Base-by-base conservation (phyloP, 2,797 vertebrate genomes). In the Strix occidentalis region DNA sequence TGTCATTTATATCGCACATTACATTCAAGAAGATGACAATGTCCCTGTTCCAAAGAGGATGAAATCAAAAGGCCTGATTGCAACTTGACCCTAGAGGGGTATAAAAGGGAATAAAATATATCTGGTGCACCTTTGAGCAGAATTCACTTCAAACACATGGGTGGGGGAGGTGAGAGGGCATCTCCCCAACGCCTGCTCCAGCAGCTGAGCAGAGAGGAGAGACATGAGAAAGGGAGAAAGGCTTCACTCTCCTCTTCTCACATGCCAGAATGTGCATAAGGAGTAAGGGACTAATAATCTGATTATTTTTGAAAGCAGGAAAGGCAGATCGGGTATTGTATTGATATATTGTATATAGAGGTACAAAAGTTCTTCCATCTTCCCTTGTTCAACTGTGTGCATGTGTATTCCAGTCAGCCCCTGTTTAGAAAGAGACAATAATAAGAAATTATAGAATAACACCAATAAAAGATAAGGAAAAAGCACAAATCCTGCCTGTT, bases 31-130 rank as follows among this genome's bases (percentile, higher is more conserved):
- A 89, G 71, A 94, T 9, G 83, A 87, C 84, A 91, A 87, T 71
- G 87, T 81, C 64, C 28, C 45, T 72, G 41, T 91, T 91, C 92
- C 92, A 92, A 94, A 93, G 94, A 94, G 89, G 75, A 81, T 3
- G 5, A 77, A 96, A 94, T 93, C 87, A 92, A 95, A 96, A 96
- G 84, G 89, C 91, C 8, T 19, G 71, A 78, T 81, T 93, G 84
- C 68, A 94, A 51, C 45, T 87, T 92, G 89, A 95, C 91, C 87
- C 94, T 70, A 64, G 91, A 85, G 84, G 71, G 37, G 41, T 70
- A 4, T 74, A 80, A 87, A 8, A 94, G 53, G 72, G 76, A 92
- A 87, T 78, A 87, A 93, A 94, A 94, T 51, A 53, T 29, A 94
- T 84, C 83, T 88, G 50, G 83, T 65, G 54, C 50, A 95, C 58